These are phyloP conservation scores for Mycetomoellerius zeteki DNA, from an alignment of 1,140 invertebrate species.

Conservation along the genomic window DNA sequence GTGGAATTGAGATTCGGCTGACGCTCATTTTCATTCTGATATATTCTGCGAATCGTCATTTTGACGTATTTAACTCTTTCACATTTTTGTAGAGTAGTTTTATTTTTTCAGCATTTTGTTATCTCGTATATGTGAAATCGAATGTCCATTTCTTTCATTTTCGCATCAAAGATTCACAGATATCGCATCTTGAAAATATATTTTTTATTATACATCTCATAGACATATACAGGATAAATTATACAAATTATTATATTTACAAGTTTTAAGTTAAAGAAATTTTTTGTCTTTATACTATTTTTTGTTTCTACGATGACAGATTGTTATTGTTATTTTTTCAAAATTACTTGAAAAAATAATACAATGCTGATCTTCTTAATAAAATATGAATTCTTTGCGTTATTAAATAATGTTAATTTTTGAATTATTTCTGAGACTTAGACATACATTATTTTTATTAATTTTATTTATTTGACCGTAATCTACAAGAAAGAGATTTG, in stretches of 20 bases:
- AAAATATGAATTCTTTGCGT: not conserved
- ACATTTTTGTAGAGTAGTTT: not conserved
- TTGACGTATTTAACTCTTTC: not conserved
- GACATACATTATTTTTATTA: not conserved
- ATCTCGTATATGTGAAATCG: not conserved
- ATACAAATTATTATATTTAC: not conserved
- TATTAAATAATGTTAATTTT: not conserved
- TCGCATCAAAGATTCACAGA: not conserved
- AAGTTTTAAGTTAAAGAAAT: not conserved
- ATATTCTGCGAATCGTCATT: not conserved
- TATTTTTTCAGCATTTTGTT: not conserved
- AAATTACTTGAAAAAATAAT: constrained; percentile 9
- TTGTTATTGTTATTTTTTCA: not conserved
- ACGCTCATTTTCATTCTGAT: not conserved
- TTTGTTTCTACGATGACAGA: not conserved
- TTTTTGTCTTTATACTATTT: not conserved
- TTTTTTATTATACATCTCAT: not conserved
- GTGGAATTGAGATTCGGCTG: constrained; percentile 26
- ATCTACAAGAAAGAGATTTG: not conserved
- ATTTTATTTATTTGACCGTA: not conserved
- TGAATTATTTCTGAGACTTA: not conserved
- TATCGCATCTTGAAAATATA: not conserved
- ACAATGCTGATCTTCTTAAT: not conserved
- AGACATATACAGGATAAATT: not conserved
- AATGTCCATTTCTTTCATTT: not conserved